Evolutionary conservation across 2,888 invertebrate species (phyloP).

Genomic region (Calameuta pallipes): DNA sequence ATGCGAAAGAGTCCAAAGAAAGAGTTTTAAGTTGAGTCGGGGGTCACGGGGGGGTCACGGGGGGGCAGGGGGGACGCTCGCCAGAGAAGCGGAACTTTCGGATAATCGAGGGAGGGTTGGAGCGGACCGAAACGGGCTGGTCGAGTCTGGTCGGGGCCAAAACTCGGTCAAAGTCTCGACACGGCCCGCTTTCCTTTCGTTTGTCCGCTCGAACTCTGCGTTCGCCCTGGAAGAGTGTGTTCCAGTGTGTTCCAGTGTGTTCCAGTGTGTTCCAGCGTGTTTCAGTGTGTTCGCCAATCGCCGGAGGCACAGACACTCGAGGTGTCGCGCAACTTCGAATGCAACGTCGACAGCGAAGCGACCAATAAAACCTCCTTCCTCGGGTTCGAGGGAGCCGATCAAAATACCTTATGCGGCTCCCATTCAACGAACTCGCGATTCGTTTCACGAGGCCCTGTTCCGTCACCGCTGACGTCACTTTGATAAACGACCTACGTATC

Average conservation of each 20-base stretch:
- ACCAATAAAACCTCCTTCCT: not conserved
- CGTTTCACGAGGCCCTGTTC: no score
- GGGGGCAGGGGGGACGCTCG: no score
- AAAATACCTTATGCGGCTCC: no score
- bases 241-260: no score
- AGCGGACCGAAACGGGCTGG: not conserved
- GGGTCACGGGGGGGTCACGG: no score
- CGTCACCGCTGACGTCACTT: no score
- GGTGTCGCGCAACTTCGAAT: not conserved
- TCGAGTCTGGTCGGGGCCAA: constrained; percentile 50
- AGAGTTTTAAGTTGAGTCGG: not conserved
- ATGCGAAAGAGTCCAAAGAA: not conserved
- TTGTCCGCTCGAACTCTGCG: not conserved
- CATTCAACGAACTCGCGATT: no score
- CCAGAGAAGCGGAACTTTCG: not conserved
- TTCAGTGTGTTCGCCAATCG: not conserved
- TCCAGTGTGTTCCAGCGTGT: no score
- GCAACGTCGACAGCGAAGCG: no score
- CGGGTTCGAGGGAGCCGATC: no score
- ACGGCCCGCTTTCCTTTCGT: constrained; percentile 44
- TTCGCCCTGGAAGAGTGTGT: not conserved
- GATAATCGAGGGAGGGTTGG: not conserved
- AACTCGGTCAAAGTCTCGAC: constrained; percentile 65
- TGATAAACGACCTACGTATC: no score
- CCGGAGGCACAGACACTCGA: not conserved